Evolutionary conservation across 2,888 invertebrate species (phyloP), one percentile per base, ranked within the genome.

Genomic region (Anodontia alba): DNA sequence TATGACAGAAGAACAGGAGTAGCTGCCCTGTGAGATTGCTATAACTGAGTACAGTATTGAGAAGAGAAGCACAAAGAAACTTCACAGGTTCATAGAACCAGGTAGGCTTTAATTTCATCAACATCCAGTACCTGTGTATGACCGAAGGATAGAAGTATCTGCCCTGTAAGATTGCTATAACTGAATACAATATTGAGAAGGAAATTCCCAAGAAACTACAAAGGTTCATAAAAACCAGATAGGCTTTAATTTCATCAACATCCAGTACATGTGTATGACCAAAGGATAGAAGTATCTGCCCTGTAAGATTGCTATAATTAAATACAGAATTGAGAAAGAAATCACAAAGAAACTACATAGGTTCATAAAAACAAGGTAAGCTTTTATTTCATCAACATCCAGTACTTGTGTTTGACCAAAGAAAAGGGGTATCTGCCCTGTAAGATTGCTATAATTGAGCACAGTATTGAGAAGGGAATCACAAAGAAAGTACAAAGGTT

Each of bases 401-500:
- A 93, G 76, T 87, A 87, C 29, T 79, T 92, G 38, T 93, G 92
- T 82, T 80, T 84, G 46, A 91, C 91, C 5, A 88, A 90, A 31
- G 91, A 91, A 17, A 86, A 79, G 1, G 87, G 90, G 31, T 91
- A 88, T 70, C 80, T 92, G 29, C 93, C 93, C 0, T 87, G 87
- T 74, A 93, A 93, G 83, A 88, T 93, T 10, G 92, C 90, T 17
- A 54, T 90, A 0, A 84, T 93, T 1, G 92, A 93, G 76, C 93
- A 90, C 75, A 89, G 86, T 36, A 81, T 93, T 17, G 78, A 81
- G n/a, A 80, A 89, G 67, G 93, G 93, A 51, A 92, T 93, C 33
- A 89, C 81, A 0, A 89, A 89, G 75, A 80, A 84, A 36, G 86
- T 90, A 31, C 92, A 92, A 62, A 85, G 90, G 69, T 91, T 93